Base-by-base conservation (phyloP, 2,113 vertebrate species). In the Saimiri boliviensis region DNA sequence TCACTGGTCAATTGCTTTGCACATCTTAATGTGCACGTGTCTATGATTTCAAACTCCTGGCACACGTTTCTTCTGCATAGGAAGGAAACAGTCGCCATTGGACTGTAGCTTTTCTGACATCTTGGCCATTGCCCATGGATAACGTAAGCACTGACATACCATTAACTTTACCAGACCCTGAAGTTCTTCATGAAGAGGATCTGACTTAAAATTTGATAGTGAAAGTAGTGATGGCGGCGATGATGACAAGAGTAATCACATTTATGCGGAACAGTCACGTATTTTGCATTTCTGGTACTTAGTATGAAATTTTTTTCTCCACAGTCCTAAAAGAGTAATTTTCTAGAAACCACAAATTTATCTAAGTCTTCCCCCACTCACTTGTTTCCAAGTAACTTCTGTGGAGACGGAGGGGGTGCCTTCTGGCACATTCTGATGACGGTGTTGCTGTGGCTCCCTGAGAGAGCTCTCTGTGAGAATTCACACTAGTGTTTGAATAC, bases 311-410 rank as follows among this genome's bases (percentile, higher is more conserved):
- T 52, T 9, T 42, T 89, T 37, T 23, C 35, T 89, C 58, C 54
- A 27, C 56, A 73, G 63, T 49, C 42, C 27, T 70, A 14, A 71
- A 49, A 45, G 45, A 47, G 8, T 66, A 82, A 32, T 52, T 92
- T 93, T 23, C 70, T 58, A 19, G 60, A 68, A 42, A 45, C 27
- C 23, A 40, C 25, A 73, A 54, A 42, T 32, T 21, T 10, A 60
- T 40, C 11, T 14, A 40, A 42, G 63, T 73, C 58, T 40, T 68
- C 60, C 20, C 88, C 35, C 35, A 27, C 60, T 68, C 5, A 11
- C 11, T 95, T n/a, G 54, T 77, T 93, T 80, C 77, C 58, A 76
- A 58, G 6, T 79, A 79, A 73, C 17, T 42, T 91, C 40, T 83
- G 25, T 27, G 19, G 47, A 71, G 86, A n/a, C 47, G 47, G 1